A percentile compares a stretch with the other conserved stretches of the same genome.
These are phyloP conservation scores for Dynastes hyllus DNA, from an alignment of 2,888 invertebrate genomes.

Conservation along the genomic window DNA sequence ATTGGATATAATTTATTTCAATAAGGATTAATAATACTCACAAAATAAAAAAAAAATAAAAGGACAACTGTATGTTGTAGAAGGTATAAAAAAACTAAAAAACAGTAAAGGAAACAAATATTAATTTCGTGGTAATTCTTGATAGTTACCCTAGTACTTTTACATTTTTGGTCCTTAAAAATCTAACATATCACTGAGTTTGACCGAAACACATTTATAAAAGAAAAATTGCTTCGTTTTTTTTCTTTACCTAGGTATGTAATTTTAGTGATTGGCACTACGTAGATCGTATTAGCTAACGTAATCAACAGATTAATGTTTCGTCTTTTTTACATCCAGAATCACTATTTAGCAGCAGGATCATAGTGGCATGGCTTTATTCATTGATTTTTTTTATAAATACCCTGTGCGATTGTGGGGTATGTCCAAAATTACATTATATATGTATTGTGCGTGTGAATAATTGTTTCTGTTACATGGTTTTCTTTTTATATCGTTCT, in stretches of 20 bases:
- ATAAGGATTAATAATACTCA: no score
- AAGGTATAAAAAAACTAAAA: no score
- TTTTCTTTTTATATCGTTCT: constrained; percentile 20
- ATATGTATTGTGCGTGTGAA: constrained; percentile 47
- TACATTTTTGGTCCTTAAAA: constrained; percentile 21
- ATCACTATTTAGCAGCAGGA: not conserved
- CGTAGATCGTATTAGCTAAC: not conserved
- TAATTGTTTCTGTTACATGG: constrained; percentile 18
- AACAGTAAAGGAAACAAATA: not conserved
- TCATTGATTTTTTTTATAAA: not conserved
- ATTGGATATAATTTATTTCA: no score
- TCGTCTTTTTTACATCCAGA: no score
- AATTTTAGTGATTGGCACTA: constrained; percentile 2
- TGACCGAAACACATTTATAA: no score
- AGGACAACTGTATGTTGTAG: no score
- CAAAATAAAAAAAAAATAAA: no score
- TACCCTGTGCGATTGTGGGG: constrained; percentile 47
- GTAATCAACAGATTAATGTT: no score
- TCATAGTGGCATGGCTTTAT: not conserved
- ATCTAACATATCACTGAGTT: not conserved
- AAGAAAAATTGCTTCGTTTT: not conserved
- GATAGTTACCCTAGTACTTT: constrained; percentile 1
- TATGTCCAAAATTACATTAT: constrained; percentile 30
- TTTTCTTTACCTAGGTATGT: not conserved
- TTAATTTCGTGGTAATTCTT: not conserved